Conservation (phyloP, 2,113 vertebrate genomes). For the Xyliphius kryptos region DNA sequence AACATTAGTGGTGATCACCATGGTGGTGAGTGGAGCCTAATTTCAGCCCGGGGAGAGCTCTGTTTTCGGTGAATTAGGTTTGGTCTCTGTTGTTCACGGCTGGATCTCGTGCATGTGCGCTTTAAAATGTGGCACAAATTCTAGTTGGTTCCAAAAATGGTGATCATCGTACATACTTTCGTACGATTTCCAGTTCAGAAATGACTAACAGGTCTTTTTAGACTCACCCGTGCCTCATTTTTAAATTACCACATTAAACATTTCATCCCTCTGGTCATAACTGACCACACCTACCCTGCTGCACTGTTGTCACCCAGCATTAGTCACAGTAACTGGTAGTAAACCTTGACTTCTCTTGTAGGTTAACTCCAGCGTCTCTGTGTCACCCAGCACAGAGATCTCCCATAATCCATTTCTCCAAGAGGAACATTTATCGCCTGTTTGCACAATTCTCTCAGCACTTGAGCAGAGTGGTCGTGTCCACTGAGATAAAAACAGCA, state of each 20-base stretch:
- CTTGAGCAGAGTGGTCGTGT: too few relatives aligned
- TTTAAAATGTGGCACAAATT: background rate
- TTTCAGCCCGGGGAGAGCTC: background rate
- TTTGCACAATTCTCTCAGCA: too few relatives aligned
- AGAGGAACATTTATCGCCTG: background rate
- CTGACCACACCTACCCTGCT: background rate
- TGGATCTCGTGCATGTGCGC: background rate
- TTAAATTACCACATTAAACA: background rate
- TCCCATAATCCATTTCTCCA: background rate
- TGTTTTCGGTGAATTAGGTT: background rate
- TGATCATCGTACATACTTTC: background rate
- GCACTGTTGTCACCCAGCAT: background rate
- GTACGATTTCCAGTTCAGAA: background rate
- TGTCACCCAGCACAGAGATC: background rate
- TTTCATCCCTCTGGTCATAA: slow-evolving; percentile 8
- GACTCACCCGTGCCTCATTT: background rate
- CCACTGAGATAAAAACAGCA: too few relatives aligned
- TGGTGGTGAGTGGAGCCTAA: background rate
- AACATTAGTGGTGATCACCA: background rate
- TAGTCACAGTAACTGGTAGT: slow-evolving; percentile 1
- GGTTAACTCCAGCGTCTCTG: background rate
- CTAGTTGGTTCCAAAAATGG: background rate
- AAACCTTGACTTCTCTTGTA: background rate
- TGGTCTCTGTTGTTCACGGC: background rate
- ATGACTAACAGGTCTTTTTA: background rate